Evolutionary conservation across 2,888 invertebrate genomes (phyloP), one percentile per base, ranked within the genome.

Genomic region (Drosophila paranaensis): DNA sequence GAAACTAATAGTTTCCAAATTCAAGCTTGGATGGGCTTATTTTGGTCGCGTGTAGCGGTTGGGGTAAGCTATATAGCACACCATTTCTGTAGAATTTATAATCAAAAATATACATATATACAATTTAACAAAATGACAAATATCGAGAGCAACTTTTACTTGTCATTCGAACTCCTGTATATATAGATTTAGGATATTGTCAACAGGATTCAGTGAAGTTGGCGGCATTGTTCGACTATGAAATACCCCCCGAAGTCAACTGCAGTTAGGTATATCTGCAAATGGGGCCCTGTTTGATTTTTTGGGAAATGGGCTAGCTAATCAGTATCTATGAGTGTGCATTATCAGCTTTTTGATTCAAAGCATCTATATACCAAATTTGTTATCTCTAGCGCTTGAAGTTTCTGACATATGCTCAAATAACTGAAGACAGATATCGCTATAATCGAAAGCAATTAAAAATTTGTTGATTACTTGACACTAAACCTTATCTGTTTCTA

Each of bases 11-110:
- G 8, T 50, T n/a, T 53, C 14, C 37, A 60, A 64, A n/a, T 46
- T 46, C 6, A 30, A 30, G 40, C 16, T 43, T 62, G 62, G 30
- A 68, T 76, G 69, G 76, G 76, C 45, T 25, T 61, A 10, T 16
- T 51, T 45, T 72, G 57, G 63, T 64, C 69, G n/a, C 69, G 73
- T 25, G 25, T 43, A 20, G 54, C 64, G 63, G 64, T 45, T 16
- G 50, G 68, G 64, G 69, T 76, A 73, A 76, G 76, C 63, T 37
- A 37, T 10, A 30, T 4, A 16, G 27, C 10, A 10, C 6, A 14
- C 6, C 30, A 11, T n/a, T 27, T 5, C 1, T 11, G 6, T 11
- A 33, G 11, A 33, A 11, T 33, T 46, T 25, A 46, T 20, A 5
- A 3, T 33, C 2, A 3, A 14, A 20, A 14, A 20, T 2, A 20